Evolutionary conservation across 2,113 vertebrate species (phyloP).

Genomic region (Gallinago paraguaiae): DNA sequence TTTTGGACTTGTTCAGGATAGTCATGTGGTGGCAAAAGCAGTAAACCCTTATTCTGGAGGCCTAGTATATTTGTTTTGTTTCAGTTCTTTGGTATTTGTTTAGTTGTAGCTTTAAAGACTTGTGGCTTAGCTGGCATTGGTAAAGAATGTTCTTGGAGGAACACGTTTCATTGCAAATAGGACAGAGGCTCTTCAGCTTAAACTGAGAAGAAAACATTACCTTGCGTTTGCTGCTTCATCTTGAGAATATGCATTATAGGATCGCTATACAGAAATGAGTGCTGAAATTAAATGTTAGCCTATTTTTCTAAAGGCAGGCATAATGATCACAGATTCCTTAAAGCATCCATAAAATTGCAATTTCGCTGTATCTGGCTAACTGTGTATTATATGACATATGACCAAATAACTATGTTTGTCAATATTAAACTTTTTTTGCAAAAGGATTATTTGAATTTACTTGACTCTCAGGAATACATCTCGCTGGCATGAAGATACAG

Average conservation of each 20-base stretch:
- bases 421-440: neutral
- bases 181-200: neutral
- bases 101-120: neutral
- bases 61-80: neutral
- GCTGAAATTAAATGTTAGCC: neutral
- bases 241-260: neutral
- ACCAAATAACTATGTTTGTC: neutral
- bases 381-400: neutral
- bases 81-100: conserved; percentile 12
- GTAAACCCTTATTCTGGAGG: neutral
- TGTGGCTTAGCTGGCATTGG: neutral
- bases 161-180: neutral
- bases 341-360: neutral
- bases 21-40: neutral
- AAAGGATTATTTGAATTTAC: neutral
- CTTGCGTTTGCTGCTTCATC: neutral
- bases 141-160: neutral
- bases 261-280: neutral
- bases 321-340: neutral
- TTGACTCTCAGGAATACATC: neutral
- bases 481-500: neutral
- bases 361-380: neutral
- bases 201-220: neutral
- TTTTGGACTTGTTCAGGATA: neutral
- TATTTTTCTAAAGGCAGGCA: neutral